These are phyloP conservation scores for Felis chaus DNA, from an alignment of 2,113 vertebrate genomes.

Conservation along the genomic window DNA sequence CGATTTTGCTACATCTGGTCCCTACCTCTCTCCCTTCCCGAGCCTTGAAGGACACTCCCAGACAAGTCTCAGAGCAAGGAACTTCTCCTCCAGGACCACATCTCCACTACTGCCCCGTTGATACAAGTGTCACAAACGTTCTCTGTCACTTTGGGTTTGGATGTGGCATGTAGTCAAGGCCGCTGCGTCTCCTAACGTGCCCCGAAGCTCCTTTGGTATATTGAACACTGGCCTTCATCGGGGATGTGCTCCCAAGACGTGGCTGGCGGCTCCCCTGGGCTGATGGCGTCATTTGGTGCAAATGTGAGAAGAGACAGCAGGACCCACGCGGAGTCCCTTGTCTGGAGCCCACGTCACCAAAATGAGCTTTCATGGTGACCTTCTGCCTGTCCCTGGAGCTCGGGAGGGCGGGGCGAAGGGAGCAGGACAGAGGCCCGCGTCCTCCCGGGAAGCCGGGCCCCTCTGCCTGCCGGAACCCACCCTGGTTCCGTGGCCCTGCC, in stretches of 20 bases:
- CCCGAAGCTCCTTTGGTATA: fast-evolving
- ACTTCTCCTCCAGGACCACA: not conserved
- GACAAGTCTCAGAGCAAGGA: not conserved
- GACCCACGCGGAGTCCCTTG: not conserved
- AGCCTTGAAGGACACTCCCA: no score
- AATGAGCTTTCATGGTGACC: not conserved
- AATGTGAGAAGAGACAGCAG: not conserved
- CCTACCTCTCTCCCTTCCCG: not conserved
- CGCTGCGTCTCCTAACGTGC: fast-evolving
- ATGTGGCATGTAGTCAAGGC: fast-evolving
- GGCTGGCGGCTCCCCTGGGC: not conserved
- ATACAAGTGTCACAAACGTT: fast-evolving
- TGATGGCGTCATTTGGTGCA: fast-evolving
- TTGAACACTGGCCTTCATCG: fast-evolving
- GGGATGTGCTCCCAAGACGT: not conserved
- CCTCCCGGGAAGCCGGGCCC: not conserved
- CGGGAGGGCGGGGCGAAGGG: not conserved
- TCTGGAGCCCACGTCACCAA: not conserved
- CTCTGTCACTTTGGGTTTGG: not conserved
- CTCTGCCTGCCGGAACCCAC: not conserved
- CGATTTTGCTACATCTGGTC: no score
- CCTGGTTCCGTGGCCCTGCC: not conserved
- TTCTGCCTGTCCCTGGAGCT: not conserved
- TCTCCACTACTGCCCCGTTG: fast-evolving
- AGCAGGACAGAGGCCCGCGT: not conserved